These are phyloP conservation scores for Apodemia hepburni DNA, from an alignment of 2,888 invertebrate species.

Conservation along the genomic window DNA sequence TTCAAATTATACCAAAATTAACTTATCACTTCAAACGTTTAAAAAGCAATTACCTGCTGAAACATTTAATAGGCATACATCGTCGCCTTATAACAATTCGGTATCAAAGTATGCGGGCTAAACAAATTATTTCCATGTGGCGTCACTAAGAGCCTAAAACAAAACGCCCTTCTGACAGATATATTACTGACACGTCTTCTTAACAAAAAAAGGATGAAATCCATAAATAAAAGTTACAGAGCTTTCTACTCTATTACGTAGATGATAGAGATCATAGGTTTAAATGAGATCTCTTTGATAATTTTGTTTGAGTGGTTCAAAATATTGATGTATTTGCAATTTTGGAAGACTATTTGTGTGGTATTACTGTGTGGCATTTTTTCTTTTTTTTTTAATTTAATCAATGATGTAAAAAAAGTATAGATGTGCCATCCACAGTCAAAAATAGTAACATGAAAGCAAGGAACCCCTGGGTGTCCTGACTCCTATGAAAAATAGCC, in stretches of 20 bases:
- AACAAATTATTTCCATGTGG: conserved; percentile 67
- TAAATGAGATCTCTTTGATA: not conserved
- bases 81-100: conserved; percentile 65
- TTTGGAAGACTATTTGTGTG: conserved; percentile 6
- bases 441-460: too few species aligned
- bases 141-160: conserved; percentile 56
- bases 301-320: not conserved
- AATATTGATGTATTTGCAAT: conserved; percentile 9
- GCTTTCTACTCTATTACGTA: not conserved
- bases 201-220: conserved; percentile 40
- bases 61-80: conserved; percentile 52
- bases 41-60: conserved; percentile 49
- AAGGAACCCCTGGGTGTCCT: too few species aligned
- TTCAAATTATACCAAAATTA: not conserved
- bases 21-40: conserved; percentile 47
- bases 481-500: too few species aligned
- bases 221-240: not conserved
- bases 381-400: not conserved
- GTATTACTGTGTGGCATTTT: conserved; percentile 1
- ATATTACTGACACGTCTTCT: conserved; percentile 60
- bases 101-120: conserved; percentile 58
- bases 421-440: too few species aligned
- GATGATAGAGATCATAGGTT: not conserved
- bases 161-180: conserved; percentile 73
- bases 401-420: too few species aligned